Base-by-base conservation (phyloP, 2,888 invertebrate genomes). In the Sesamia inferens region DNA sequence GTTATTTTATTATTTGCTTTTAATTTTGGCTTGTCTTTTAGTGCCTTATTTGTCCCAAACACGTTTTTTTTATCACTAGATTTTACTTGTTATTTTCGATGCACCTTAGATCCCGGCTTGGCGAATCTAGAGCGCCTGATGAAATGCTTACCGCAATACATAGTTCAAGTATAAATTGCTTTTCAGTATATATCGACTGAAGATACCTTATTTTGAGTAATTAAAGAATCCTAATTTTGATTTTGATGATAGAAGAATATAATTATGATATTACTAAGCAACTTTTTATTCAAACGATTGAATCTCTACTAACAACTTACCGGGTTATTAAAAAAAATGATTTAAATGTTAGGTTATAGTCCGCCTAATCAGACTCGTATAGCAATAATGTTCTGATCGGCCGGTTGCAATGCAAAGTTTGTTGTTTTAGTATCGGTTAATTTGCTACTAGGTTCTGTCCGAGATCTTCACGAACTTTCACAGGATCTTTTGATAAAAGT, bases 1-100 rank as follows among this genome's bases (percentile, higher is more conserved):
- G 78, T 88, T 90, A 74, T 89, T 81, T 82, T 87, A 63, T 82
- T 79, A 70, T 78, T 76, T 81, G 74, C 67, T 19, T 77, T 44
- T 72, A 16, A 39, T 78, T 22, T 79, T 55, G 19, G 59, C 51
- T 71, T 71, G 0, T 2, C 48, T 64, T 59, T 58, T 63, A 67
- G 31, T 59, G 61, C 39, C 31, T 57, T 0, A n/a, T 48, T 22
- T 54, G 13, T 16, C 42, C 24, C 13, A 42, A 3, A 5, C 42
- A 59, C 8, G 8, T 71, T 65, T 42, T 7, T 62, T 22, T 72
- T n/a, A 13, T 47, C 1, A 47, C 13, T 64, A 54, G 31, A 64
- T 66, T 63, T 54, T 51, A n/a, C 75, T 57, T 22, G 63, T 0
- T 54, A 24, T 51, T 65, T 5, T 7, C 8, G 1, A 19, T 8